phyloP scores from a whole-genome alignment of 2,888 invertebrate species.

The Scaptomyza flava region DNA sequence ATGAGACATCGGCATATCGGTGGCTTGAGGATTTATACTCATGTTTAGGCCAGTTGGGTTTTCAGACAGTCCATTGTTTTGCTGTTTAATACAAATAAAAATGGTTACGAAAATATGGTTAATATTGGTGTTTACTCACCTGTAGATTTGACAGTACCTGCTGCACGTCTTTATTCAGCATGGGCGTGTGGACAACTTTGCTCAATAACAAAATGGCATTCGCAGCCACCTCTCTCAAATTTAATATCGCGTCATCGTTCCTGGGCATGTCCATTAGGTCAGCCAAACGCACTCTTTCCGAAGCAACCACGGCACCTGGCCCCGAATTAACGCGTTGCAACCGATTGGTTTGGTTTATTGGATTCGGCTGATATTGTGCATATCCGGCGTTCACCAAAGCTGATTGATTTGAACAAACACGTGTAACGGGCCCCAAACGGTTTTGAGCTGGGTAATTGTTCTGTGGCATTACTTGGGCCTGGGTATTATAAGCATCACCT shows the following conservation, averaged over 20 bases:
- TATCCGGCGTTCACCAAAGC: neutral
- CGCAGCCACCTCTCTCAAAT: constrained; percentile 39
- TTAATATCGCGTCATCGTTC: neutral
- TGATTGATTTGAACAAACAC: neutral
- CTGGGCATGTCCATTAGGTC: constrained; percentile 33
- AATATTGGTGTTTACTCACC: constrained; percentile 47
- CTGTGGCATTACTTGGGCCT: neutral
- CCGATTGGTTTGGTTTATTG: neutral
- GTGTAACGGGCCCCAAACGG: constrained; percentile 3
- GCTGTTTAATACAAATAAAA: constrained; percentile 14
- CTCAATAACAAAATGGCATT: constrained; percentile 58
- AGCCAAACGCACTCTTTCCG: constrained; percentile 19
- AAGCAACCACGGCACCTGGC: neutral
- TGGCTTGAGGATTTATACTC: constrained; percentile 8
- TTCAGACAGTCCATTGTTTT: neutral
- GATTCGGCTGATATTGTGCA: neutral
- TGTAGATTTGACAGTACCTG: constrained; percentile 73
- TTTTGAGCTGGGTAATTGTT: neutral
- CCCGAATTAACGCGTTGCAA: neutral
- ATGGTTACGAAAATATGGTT: neutral
- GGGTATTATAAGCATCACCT: neutral
- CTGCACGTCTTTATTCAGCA: constrained; percentile 73
- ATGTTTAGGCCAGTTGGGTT: constrained; percentile 24
- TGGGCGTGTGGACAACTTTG: constrained; percentile 61
- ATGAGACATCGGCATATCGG: neutral